Conservation (phyloP, 2,888 invertebrate genomes). For the Drosophila ustulata region DNA sequence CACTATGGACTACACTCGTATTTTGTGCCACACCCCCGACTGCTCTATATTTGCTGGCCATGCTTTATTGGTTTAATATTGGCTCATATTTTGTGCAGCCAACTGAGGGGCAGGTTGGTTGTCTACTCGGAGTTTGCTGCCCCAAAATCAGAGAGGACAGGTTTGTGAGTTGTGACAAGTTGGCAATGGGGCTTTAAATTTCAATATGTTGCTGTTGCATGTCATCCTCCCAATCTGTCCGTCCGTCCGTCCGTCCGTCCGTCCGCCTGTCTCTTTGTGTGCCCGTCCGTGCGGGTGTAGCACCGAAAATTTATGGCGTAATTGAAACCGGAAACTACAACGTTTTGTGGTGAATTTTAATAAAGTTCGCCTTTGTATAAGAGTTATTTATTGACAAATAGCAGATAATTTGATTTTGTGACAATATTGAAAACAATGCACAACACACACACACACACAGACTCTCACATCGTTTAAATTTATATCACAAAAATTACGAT, state of each 20-base stretch:
- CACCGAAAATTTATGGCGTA: conserved; percentile 75
- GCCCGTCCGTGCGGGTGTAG: conserved; percentile 50
- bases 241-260: neutral
- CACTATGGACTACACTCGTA: neutral
- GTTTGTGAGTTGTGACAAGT: conserved; percentile 76
- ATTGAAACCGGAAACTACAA: conserved; percentile 80
- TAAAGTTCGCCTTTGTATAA: conserved; percentile 72
- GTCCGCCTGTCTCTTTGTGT: conserved; percentile 20
- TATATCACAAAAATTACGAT: conserved; percentile 5
- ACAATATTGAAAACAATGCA: conserved; percentile 74
- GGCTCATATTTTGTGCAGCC: conserved; percentile 74
- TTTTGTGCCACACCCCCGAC: neutral
- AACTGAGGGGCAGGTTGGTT: conserved; percentile 15
- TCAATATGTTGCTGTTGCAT: conserved; percentile 61
- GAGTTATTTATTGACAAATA: conserved; percentile 78
- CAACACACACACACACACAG: conserved; percentile 9
- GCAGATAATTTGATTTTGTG: conserved; percentile 78
- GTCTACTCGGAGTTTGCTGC: conserved; percentile 15
- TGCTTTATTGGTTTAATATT: conserved; percentile 77
- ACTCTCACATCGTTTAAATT: neutral
- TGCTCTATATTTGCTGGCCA: conserved; percentile 39
- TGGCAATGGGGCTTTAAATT: conserved; percentile 77
- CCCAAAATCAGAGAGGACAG: conserved; percentile 37
- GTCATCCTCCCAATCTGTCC: conserved; percentile 13
- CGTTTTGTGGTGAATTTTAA: conserved; percentile 80